Conservation (phyloP, 2,888 invertebrate genomes). For the Linnaemya vulpina region DNA sequence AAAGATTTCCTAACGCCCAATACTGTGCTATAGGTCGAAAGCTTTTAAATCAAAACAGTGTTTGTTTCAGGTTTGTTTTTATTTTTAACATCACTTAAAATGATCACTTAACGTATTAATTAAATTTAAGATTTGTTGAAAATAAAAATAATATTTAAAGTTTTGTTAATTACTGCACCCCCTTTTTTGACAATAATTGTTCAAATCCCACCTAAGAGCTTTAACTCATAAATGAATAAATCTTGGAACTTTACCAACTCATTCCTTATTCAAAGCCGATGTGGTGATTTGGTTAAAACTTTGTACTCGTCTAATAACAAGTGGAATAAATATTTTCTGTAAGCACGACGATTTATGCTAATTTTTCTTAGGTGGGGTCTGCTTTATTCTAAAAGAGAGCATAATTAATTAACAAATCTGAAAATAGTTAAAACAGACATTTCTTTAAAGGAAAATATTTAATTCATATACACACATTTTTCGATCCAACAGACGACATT, state of each 20-base stretch:
- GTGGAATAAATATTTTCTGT: too few relatives aligned
- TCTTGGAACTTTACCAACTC: too few relatives aligned
- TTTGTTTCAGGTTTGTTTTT: neutral
- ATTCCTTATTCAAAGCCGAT: too few relatives aligned
- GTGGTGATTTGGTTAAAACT: too few relatives aligned
- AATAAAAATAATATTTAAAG: slow-evolving; percentile 14
- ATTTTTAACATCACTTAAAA: slow-evolving; percentile 9
- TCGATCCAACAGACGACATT: neutral
- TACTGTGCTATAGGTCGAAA: too few relatives aligned
- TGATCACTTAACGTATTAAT: neutral
- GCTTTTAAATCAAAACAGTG: neutral
- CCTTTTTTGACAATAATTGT: neutral
- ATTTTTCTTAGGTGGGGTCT: too few relatives aligned
- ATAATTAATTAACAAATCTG: neutral
- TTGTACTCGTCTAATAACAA: too few relatives aligned
- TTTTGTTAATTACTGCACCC: neutral
- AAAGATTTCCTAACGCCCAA: too few relatives aligned
- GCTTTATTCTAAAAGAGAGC: neutral
- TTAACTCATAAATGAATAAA: too few relatives aligned
- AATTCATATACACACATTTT: neutral
- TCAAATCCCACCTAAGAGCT: too few relatives aligned
- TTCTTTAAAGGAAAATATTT: slow-evolving; percentile 1
- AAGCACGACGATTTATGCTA: too few relatives aligned
- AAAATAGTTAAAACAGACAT: slow-evolving; percentile 21
- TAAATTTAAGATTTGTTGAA: slow-evolving; percentile 18